Conservation (phyloP, 2,888 invertebrate genomes). For the Anaspis maculata region DNA sequence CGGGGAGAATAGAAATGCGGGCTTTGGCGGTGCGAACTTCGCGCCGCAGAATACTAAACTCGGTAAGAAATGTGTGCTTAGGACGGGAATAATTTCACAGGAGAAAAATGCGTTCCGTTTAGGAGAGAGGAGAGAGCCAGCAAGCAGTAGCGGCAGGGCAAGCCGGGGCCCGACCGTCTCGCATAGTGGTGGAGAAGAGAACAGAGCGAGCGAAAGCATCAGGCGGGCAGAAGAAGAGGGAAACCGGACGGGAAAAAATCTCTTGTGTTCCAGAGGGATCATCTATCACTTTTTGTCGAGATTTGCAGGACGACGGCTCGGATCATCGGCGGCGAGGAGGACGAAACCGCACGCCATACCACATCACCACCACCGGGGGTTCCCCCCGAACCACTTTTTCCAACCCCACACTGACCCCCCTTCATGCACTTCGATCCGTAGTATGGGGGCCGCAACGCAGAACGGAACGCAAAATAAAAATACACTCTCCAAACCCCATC, state of each 20-base stretch:
- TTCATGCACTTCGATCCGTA: too few species aligned
- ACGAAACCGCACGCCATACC: too few species aligned
- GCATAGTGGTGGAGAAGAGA: neutral
- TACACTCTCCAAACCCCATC: too few species aligned
- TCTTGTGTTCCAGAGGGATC: conserved; percentile 36
- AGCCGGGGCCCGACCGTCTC: too few species aligned
- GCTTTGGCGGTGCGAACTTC: conserved; percentile 35
- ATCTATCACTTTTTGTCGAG: conserved; percentile 38
- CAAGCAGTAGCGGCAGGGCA: too few species aligned
- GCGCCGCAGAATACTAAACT: conserved; percentile 37
- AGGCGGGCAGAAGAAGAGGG: neutral
- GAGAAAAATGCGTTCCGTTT: conserved; percentile 37
- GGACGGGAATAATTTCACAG: conserved; percentile 37
- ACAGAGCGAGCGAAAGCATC: conserved; percentile 7
- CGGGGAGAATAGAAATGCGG: conserved; percentile 41
- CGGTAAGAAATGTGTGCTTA: conserved; percentile 39
- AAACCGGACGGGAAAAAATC: conserved; percentile 31
- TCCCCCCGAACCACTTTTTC: too few species aligned
- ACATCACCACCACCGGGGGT: too few species aligned
- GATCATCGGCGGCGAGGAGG: conserved; percentile 13
- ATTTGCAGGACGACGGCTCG: conserved; percentile 25
- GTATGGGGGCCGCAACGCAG: too few species aligned
- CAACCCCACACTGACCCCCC: too few species aligned
- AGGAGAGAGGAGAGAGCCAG: conserved; percentile 23
- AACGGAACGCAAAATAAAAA: too few species aligned